phyloP scores from a whole-genome alignment of 2,113 vertebrate species.

The Poecilia latipinna region DNA sequence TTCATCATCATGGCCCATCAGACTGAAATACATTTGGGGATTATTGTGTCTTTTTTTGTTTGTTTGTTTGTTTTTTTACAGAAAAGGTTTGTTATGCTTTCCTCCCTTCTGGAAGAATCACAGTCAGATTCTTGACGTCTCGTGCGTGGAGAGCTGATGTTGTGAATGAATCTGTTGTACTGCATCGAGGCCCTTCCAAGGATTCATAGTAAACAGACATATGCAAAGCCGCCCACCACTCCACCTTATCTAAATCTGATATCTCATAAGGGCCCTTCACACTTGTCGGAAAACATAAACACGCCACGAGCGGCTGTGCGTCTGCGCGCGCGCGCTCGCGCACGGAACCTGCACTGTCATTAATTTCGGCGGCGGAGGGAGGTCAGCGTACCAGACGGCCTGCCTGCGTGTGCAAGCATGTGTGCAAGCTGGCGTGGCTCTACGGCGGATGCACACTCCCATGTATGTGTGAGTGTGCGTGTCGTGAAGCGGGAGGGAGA shows the following conservation, averaged over 20 bases:
- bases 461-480: conserved; percentile 39
- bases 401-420: conserved; percentile 51
- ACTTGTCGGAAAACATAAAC: conserved; percentile 63
- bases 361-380: conserved; percentile 67
- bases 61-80: no score
- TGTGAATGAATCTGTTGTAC: conserved; percentile 21
- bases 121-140: conserved; percentile 2
- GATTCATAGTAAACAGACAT: conserved; percentile 67
- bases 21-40: conserved; percentile 4
- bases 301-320: conserved; percentile 36
- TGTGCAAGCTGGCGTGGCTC: conserved; percentile 37
- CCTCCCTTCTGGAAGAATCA: not conserved
- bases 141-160: conserved; percentile 10
- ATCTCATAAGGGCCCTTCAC: conserved; percentile 69
- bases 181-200: conserved; percentile 27
- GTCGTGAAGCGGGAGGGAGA: conserved; percentile 17
- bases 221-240: conserved; percentile 63
- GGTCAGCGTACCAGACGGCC: conserved; percentile 68
- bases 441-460: conserved; percentile 34
- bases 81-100: not conserved
- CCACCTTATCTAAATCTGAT: conserved; percentile 67
- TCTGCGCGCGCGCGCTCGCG: not conserved
- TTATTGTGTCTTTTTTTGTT: not conserved
- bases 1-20: conserved; percentile 4
- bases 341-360: conserved; percentile 70